Conservation (phyloP, 2,797 vertebrate species). For the Ficedula albicollis region DNA sequence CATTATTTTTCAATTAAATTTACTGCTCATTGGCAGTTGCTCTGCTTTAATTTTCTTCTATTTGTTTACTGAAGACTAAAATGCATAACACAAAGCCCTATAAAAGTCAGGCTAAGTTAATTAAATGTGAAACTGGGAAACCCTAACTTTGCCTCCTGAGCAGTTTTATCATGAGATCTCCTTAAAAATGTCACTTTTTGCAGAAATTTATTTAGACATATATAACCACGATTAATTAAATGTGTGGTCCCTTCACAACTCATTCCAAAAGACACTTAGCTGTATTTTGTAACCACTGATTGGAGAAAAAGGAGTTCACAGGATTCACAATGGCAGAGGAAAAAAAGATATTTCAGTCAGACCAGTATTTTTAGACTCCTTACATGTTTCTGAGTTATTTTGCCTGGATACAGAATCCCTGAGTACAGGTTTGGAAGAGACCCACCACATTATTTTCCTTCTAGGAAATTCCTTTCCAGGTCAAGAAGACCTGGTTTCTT, state of each 20-base stretch:
- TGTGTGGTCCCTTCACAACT: slow-evolving; percentile 3
- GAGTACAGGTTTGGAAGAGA: background rate
- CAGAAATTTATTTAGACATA: slow-evolving; percentile 71
- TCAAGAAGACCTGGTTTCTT: background rate
- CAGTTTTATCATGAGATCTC: slow-evolving; percentile 70
- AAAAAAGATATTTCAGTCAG: background rate
- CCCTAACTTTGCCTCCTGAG: slow-evolving; percentile 70
- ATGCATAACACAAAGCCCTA: slow-evolving; percentile 73
- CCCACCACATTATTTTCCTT: background rate
- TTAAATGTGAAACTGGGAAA: slow-evolving; percentile 75
- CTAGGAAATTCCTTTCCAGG: no score
- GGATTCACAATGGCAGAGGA: background rate
- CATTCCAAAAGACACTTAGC: background rate
- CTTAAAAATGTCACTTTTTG: slow-evolving; percentile 70
- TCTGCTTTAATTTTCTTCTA: slow-evolving; percentile 76
- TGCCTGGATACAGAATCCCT: background rate
- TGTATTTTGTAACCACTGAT: background rate
- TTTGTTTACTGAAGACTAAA: slow-evolving; percentile 77
- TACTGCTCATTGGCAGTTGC: slow-evolving; percentile 75
- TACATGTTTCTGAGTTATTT: background rate
- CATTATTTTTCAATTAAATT: slow-evolving; percentile 81
- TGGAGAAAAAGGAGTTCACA: background rate
- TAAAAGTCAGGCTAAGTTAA: slow-evolving; percentile 79
- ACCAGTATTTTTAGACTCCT: background rate
- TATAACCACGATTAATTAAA: slow-evolving; percentile 51